phyloP scores from a whole-genome alignment of 2,113 vertebrate species.

The Bubo blakistoni region DNA sequence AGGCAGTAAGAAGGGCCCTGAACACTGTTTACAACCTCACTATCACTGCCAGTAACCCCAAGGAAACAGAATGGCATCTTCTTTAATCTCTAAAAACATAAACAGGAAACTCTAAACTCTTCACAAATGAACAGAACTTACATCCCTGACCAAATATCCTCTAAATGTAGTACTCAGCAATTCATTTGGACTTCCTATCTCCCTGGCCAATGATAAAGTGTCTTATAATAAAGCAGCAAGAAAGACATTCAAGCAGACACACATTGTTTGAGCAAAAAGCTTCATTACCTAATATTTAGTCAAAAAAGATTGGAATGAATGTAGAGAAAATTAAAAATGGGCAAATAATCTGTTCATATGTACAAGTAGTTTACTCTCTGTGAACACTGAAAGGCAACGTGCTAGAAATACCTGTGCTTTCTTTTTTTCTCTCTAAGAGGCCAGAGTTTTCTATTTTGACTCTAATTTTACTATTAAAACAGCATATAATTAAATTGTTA shows the following conservation, averaged over 20 bases:
- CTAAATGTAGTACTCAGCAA: neutral
- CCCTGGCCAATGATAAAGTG: neutral
- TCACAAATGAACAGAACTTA: neutral
- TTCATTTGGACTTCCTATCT: neutral
- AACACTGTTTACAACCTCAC: neutral
- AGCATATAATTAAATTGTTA: neutral
- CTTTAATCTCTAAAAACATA: neutral
- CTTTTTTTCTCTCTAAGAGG: neutral
- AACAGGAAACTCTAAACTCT: accelerated
- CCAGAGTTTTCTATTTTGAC: neutral
- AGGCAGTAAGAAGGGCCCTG: neutral
- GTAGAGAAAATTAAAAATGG: neutral
- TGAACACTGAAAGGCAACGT: neutral
- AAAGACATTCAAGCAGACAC: too few relatives aligned
- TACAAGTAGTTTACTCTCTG: neutral
- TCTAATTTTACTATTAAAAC: too few relatives aligned
- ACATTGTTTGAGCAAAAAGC: neutral
- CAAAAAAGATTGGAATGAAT: neutral
- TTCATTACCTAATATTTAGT: neutral
- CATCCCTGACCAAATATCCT: neutral
- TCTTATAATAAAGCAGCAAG: too few relatives aligned
- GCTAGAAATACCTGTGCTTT: neutral
- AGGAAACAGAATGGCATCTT: neutral
- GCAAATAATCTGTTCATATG: neutral
- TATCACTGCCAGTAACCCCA: neutral